Evolutionary conservation across 2,797 vertebrate genomes (phyloP), one percentile per base, ranked within the genome.

Genomic region (Enteromius radiatus): DNA sequence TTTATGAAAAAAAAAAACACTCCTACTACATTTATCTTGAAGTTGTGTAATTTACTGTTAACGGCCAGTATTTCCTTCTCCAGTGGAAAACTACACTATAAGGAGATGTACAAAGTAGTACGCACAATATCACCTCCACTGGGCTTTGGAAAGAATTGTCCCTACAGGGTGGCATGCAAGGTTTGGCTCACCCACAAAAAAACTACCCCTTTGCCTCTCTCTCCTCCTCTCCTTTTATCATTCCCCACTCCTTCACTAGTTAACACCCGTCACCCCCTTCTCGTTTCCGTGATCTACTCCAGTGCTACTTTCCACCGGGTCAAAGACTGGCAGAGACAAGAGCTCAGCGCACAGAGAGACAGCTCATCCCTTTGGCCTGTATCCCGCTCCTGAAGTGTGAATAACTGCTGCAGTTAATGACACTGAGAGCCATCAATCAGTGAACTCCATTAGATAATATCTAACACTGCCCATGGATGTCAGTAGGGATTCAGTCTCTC

Each of bases 81-180:
- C 96, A 99, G 98, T 94, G 98, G 97, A 95, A 98, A 97, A 95
- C 96, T 99, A 94, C 97, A 97, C 93, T 99, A 99, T 98, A 99
- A 99, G 97, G 98, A 99, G 95, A 99, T 99, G 98, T 99, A 99
- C 97, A 98, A 97, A 98, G 97, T 99, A 97, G 97, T 99, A 92
- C 97, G 97, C 96, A 95, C 97, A 95, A 98, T 99, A 96, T 98
- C 97, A 86, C 98, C 98, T 91, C 98, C 98, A 94, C 96, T 99
- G 96, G 98, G 98, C 96, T 98, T 99, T 96, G 98, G 98, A 96
- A 97, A 98, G 97, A 99, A 99, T 96, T 99, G 98, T 96, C 98
- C 98, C 88, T 97, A 98, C 97, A 98, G 97, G 97, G 97, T 99
- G 97, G 98, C 98, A 91, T 99, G 97, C 98, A 99, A 99, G 98